Base-by-base conservation (phyloP, 2,888 invertebrate genomes). In the Gasteruption jaculator region DNA sequence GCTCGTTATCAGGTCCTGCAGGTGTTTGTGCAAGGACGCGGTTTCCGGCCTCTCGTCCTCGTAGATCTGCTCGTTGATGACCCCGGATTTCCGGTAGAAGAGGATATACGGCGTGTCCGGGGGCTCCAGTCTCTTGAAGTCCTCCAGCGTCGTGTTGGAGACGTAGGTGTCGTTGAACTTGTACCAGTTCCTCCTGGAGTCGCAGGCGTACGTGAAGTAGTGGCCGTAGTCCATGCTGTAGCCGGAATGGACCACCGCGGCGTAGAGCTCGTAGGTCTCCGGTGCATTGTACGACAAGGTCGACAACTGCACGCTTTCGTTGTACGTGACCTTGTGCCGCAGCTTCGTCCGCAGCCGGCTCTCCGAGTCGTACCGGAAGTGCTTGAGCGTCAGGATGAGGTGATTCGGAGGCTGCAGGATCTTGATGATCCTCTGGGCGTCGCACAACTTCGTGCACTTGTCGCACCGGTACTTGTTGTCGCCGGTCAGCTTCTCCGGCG, bases 391-490 rank as follows among this genome's bases (percentile, higher is more conserved):
- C 3, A 91, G 72, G 43, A 91, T 83, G 10, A 92, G 75, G 67
- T 87, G 83, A 30, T 83, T 79, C 0, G 91, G 91, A 4, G 85
- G 78, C 38, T 82, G 79, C 8, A 85, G 78, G 6, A 91, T 80
- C 47, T 76, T 76, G 7, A 84, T 81, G 25, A 77, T 76, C 18
- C 85, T 76, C 62, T 86, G 85, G 0, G 89, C 91, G 58, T 91
- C 88, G 26, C 85, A 83, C 10, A 88, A 72, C 10, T 76, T 76
- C 36, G 78, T 79, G 64, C 91, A 92, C 36, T 79, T 79, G 46
- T 82, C 82, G 73, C 91, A 92, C 50, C 80, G 79, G 67, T 91
- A 92, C 69, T 82, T 79, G 64, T 92, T 91, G 38, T 89, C 89
- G 0, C 86, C 91, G 2, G 81, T 78, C 21, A 92, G 70, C 39